Evolutionary conservation across 1,140 invertebrate genomes (phyloP), one percentile per base, ranked within the genome.

Genomic region (Drosophila setifemur): DNA sequence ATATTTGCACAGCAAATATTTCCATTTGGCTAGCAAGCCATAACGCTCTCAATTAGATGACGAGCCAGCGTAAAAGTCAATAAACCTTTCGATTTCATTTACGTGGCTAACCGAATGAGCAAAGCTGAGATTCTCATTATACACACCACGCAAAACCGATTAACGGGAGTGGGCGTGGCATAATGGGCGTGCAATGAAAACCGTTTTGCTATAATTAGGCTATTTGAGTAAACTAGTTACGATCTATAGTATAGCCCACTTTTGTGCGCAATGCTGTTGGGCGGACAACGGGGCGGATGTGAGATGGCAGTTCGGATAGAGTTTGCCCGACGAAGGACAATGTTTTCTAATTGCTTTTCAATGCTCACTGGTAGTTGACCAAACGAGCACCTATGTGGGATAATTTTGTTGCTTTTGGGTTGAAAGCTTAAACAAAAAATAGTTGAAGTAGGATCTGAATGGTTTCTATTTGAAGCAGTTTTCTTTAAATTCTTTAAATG

Each of bases 141-240:
- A 14, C 25, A n/a, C 28, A 11, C 39, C 8, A n/a, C n/a, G n/a
- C n/a, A n/a, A n/a, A n/a, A n/a, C n/a, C n/a, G n/a, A n/a, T n/a
- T n/a, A n/a, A n/a, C n/a, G n/a, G n/a, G 29, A 39, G 16, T 25
- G 44, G 78, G 63, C 78, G 63, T 73, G 54, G 33, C 69, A 47
- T 63, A 58, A 57, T 85, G 52, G 70, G 39, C 52, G 44, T 75
- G 28, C 72, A 85, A 74, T 79, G 64, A 40, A 52, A 47, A 54
- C 55, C 33, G 55, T 86, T n/a, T 85, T 66, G 55, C 52, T 75
- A 79, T 75, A 85, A 83, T 83, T 83, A 75, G 43, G 52, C 55
- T 52, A 82, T 78, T 70, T 70, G 42, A n/a, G 43, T 57, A 66
- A 83, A 71, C 74, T 71, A 53, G 74, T 70, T 74, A 79, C 69